Evolutionary conservation across 2,797 vertebrate species (phyloP), one percentile per base, ranked within the genome.

Genomic region (Sebastiscus albofasciatus): DNA sequence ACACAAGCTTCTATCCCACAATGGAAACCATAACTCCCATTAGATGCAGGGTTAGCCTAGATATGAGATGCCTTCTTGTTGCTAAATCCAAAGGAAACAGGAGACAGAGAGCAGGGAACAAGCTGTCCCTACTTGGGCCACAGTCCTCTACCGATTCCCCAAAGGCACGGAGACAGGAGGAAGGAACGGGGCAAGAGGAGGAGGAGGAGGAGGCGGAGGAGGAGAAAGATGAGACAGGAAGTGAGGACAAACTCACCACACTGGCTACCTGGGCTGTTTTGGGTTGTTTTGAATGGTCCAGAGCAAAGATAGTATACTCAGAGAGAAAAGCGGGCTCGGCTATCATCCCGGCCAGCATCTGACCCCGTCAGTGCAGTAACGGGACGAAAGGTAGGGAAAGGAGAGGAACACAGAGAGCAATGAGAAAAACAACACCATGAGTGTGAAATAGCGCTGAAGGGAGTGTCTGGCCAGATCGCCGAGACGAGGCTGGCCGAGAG

Each of bases 221-320:
- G 84, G 77, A 91, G 77, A 75, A 84, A 65, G 82, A 87, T 61
- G 82, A 92, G 87, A 91, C 94, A 93, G 91, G 90, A 93, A 91
- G 95, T 94, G 94, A 95, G 94, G 92, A 90, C 92, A 95, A 95
- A 99, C 98, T 99, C 98, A 99, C 98, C 99, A 97, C 97, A 97
- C 97, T 89, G 89, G 95, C 97, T 97, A 95, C 97, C 96, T 97
- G 96, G 95, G 97, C 93, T 92, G 97, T 94, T 96, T 97, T 96
- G 96, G 96, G 97, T 95, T 92, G 96, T 91, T 97, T 98, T 97
- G 96, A 97, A 96, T 97, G 94, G 97, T 99, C 99, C 98, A 99
- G 97, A 98, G 98, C 98, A 99, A 99, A 99, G 96, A 99, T 95
- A 99, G 99, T 99, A 96, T 99, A 99, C 94, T 99, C 98, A 97